Base-by-base conservation (phyloP, 2,888 invertebrate species). In the Conops quadrifasciatus region DNA sequence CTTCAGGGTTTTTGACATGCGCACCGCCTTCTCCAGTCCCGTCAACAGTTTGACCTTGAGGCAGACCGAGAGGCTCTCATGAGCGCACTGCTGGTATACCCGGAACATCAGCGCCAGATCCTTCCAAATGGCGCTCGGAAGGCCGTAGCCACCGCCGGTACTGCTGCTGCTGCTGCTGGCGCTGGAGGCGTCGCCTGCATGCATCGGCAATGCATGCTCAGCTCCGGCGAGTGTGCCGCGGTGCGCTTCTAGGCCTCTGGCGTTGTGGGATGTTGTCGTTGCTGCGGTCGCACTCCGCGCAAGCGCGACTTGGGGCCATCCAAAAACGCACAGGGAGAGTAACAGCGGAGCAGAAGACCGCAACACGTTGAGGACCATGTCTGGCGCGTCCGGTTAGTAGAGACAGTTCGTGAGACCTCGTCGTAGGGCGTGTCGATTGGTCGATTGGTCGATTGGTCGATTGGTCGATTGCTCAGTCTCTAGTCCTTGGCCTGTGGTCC, bases 1-100 rank as follows among this genome's bases (percentile, higher is more conserved):
- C 45, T 90, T 88, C 64, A 94, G 84, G 74, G 92, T 90, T 74
- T 88, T 88, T 62, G 87, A 84, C 60, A 87, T 86, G 73, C 92
- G 89, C 43, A 92, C 89, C 62, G 91, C 89, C 79, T 93, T 90
- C 78, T 93, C 93, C 84, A 94, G 87, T 2, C 92, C 91, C 26
- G 92, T 89, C n/a, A 94, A 88, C 66, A 94, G 85, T 82, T 94
- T 94, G 73, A 93, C 86, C 84, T 94, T 94, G 67, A 95, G 87
- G 78, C 94, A 95, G 72, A 92, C 90, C 2, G 91, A 88, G 43
- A 92, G 83, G 76, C 91, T 92, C 73, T 89, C 87, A 67, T 90
- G 89, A 72, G 91, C 88, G 87, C 94, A 94, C 79, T 94, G 93
- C 84, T 92, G 92, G 86, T 94, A 94, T 75, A 93, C 89, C 82